phyloP scores from a whole-genome alignment of 1,140 invertebrate genomes.

The Stegodyphus dumicola region DNA sequence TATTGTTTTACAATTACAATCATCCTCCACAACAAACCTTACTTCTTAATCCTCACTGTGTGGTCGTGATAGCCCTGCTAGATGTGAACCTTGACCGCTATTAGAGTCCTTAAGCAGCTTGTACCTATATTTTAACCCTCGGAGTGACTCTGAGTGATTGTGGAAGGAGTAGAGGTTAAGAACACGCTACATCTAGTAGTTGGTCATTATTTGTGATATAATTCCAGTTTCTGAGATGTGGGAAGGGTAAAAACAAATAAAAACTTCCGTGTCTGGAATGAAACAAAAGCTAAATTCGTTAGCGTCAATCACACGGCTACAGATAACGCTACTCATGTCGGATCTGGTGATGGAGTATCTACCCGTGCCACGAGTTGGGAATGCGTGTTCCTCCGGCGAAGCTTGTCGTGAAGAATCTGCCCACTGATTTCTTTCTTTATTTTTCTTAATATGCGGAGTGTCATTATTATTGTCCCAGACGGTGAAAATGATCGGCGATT shows the following conservation, averaged over 20 bases:
- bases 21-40: not conserved
- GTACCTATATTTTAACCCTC: constrained; percentile 48
- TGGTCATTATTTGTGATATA: too few relatives aligned
- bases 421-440: not conserved
- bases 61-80: not conserved
- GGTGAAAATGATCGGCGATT: constrained; percentile 19
- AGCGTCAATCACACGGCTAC: constrained; percentile 16
- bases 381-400: too few relatives aligned
- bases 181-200: not conserved
- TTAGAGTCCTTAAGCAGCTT: constrained; percentile 13
- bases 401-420: not conserved
- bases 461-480: constrained; percentile 45
- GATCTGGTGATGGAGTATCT: constrained; percentile 12
- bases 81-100: constrained; percentile 43
- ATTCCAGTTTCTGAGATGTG: too few relatives aligned
- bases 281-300: constrained; percentile 39
- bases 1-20: constrained; percentile 19
- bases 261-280: not conserved
- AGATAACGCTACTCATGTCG: constrained; percentile 25
- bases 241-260: too few relatives aligned
- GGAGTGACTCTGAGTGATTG: constrained; percentile 16
- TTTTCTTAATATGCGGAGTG: constrained; percentile 24
- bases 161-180: constrained; percentile 34
- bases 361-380: not conserved
- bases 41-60: constrained; percentile 11